Evolutionary conservation across 2,113 vertebrate genomes (phyloP), one percentile per base, ranked within the genome.

Genomic region (Urocolius indicus): DNA sequence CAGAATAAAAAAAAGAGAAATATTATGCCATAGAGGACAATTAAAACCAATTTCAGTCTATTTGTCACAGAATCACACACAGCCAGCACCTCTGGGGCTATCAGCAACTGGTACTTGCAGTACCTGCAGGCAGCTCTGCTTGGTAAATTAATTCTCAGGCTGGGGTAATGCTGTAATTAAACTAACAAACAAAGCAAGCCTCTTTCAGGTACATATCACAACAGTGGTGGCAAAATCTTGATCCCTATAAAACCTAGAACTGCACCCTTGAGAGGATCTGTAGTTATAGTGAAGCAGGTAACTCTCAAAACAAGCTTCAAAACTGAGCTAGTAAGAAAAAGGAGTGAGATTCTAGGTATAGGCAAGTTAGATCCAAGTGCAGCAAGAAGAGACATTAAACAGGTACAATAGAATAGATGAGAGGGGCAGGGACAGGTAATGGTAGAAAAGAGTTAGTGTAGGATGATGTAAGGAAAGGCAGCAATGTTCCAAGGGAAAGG

Each of bases 131-230:
- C 62, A 91, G 32, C 80, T 85, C 68, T 75, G 86, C 27, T 72
- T 92, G 62, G 80, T 88, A 88, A 90, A 90, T 65, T 71, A 80
- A 63, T 36, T 89, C 89, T 90, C 38, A 89, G 45, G 51, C 27
- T 89, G 62, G 67, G 52, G 54, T 84, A 93, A 94, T 43, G 61
- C 27, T 66, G 29, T 87, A 76, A 86, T 87, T 95, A 96, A 94
- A 92, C 21, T 88, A 83, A 93, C 79, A 63, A 69, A 89, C 66
- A 74, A 91, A 93, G 63, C 80, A 79, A 71, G 41, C 59, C 22
- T 85, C 54, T 73, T 32, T 69, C 63, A 87, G 73, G 79, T 81
- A 74, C 43, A 52, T 32, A 51, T 34, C 81, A 80, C 58, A 76
- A 83, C 8, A 72, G 49, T 36, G 76, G 45, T 15, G 30, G 76